Conservation (phyloP, 2,113 vertebrate genomes). For the Bos javanicus region DNA sequence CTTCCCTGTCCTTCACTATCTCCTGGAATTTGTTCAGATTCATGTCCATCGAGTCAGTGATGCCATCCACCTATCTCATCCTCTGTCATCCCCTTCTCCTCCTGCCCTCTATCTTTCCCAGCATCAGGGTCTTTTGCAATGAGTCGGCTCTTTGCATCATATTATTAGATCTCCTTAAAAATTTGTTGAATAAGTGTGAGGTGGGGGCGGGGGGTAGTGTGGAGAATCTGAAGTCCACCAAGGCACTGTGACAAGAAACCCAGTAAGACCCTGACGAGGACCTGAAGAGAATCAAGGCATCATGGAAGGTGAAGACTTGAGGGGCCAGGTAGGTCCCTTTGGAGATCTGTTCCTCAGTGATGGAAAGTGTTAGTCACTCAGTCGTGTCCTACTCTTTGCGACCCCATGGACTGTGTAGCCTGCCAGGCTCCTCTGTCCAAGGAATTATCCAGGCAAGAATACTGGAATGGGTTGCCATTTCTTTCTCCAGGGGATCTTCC, state of each 20-base stretch:
- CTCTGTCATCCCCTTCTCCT: background rate
- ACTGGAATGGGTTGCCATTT: background rate
- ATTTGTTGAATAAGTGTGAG: background rate
- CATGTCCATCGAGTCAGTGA: background rate
- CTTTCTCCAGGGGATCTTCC: background rate
- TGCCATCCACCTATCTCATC: background rate
- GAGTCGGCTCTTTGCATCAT: background rate
- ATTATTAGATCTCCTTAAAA: background rate
- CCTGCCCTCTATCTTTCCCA: background rate
- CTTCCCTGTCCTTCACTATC: background rate
- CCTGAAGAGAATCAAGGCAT: background rate
- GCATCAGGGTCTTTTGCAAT: background rate
- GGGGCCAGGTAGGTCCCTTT: too few species aligned
- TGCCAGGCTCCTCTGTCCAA: background rate
- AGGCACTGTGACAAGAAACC: background rate
- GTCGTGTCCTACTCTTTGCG: background rate
- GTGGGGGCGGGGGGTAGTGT: rapidly evolving
- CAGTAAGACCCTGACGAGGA: background rate
- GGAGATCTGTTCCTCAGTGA: background rate
- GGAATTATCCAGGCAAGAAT: background rate
- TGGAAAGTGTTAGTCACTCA: background rate
- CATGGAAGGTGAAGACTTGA: background rate
- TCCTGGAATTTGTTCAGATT: background rate
- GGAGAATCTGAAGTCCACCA: background rate
- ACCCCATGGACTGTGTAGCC: background rate